phyloP scores from a whole-genome alignment of 2,888 invertebrate genomes.

The Hyposoter didymator region DNA sequence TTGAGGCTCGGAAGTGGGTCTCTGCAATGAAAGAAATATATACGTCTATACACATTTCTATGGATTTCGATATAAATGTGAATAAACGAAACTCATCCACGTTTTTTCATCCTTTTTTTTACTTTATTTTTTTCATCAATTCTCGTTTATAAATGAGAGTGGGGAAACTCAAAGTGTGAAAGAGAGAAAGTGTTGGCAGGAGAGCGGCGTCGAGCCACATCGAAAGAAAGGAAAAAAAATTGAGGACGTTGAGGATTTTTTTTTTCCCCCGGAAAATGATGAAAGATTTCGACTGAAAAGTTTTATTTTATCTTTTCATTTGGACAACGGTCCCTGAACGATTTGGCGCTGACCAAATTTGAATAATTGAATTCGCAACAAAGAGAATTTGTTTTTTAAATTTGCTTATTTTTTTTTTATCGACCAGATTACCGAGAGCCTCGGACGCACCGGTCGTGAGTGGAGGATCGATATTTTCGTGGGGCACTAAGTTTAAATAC shows the following conservation, averaged over 20 bases:
- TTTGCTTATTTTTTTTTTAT: constrained; percentile 24
- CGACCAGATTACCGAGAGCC: constrained; percentile 92
- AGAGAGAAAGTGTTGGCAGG: constrained; percentile 34
- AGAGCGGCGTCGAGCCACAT: neutral
- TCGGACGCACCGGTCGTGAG: constrained; percentile 95
- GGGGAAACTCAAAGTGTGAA: constrained; percentile 27
- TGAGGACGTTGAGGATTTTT: constrained; percentile 42
- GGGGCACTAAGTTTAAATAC: constrained; percentile 97
- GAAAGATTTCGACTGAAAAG: neutral
- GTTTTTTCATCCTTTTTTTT: neutral
- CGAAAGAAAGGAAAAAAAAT: constrained; percentile 20
- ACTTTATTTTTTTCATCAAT: neutral
- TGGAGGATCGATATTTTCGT: constrained; percentile 96
- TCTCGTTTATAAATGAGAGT: constrained; percentile 24
- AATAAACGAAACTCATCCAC: constrained; percentile 12
- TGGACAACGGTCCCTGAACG: neutral
- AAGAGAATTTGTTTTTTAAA: neutral
- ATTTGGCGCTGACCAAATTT: neutral
- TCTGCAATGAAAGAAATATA: constrained; percentile 32
- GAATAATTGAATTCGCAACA: neutral
- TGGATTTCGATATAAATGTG: constrained; percentile 1
- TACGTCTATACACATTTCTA: neutral
- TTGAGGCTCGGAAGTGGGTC: constrained; percentile 62
- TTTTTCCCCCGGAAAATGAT: neutral
- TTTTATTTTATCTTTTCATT: neutral